Conservation (phyloP, 1,140 invertebrate genomes). For the Zaprionus kolodkinae region DNA sequence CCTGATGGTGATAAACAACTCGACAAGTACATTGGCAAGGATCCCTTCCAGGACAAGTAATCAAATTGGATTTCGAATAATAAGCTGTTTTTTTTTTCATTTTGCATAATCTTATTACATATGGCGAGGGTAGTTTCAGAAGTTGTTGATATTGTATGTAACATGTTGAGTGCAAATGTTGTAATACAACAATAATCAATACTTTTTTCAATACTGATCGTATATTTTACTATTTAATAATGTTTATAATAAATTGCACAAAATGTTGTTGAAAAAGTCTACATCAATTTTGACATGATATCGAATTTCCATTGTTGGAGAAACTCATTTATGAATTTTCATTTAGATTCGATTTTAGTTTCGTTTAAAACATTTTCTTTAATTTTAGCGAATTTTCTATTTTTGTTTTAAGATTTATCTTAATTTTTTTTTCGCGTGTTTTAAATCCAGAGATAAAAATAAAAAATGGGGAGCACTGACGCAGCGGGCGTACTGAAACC, state of each 20-base stretch:
- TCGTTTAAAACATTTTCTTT: constrained; percentile 34
- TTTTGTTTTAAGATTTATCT: constrained; percentile 24
- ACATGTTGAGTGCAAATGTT: neutral
- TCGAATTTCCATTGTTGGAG: neutral
- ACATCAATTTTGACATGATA: neutral
- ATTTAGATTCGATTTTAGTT: constrained; percentile 26
- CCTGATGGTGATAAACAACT: constrained; percentile 92
- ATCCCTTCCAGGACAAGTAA: constrained; percentile 76
- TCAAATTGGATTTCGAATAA: neutral
- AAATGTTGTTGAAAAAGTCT: neutral
- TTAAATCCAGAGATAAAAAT: constrained; percentile 12
- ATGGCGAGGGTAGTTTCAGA: neutral
- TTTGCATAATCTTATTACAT: neutral
- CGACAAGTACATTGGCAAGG: constrained; percentile 89
- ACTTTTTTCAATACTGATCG: neutral
- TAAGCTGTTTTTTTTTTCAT: constrained; percentile 3
- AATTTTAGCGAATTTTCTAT: constrained; percentile 18
- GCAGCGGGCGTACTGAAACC: neutral
- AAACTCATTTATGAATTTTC: constrained; percentile 12
- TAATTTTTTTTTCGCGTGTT: constrained; percentile 16
- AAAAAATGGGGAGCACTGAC: constrained; percentile 4
- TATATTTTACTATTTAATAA: neutral
- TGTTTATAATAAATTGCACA: constrained; percentile 2
- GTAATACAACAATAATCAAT: neutral
- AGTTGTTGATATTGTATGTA: neutral